Base-by-base conservation (phyloP, 1,140 invertebrate species). In the Brachionus rotundiformis region DNA sequence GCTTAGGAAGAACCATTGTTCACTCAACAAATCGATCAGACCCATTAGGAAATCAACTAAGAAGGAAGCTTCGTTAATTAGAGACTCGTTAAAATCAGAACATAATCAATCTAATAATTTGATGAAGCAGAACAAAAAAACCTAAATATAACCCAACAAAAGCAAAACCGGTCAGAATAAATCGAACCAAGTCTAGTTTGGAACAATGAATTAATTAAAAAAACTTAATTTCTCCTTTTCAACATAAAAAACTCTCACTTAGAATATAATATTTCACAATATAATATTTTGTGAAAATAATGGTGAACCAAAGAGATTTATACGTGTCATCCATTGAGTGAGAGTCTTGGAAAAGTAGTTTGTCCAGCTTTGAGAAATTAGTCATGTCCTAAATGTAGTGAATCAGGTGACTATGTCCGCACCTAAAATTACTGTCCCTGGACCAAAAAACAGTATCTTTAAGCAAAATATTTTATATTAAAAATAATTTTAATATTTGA, bases 291-390 rank as follows among this genome's bases (percentile, higher is more conserved):
- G 73, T 23, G 41, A 49, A 13, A 76, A 76, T 44, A 76, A 76
- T 33, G 89, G 89, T 1, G 90, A 91, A 83, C 85, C 7, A 83
- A 85, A 3, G 47, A 84, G 4, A 87, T 90, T 10, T 90, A 89
- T 82, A 85, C 84, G 75, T 87, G 84, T 1, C 90, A 91, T 84
- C 63, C 75, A 19, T 59, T 88, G 8, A 85, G 85, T 63, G 86
- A 88, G 80, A 47, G 31, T 0, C 80, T 83, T 5, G 84, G 84
- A 0, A 86, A 88, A 5, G 73, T 76, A n/a, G 87, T 90, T 0
- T 91, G 91, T 73, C 91, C 90, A 0, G 87, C 91, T 29, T 83
- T 91, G 41, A 82, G 88, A 33, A 86, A 85, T 4, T 88, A 90
- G 83, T 84, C 85, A 0, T 91, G 90, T 84, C 85, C 87, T 3